Evolutionary conservation across 1,140 invertebrate genomes (phyloP), one percentile per base, ranked within the genome.

Genomic region (Drosophila ambigua): DNA sequence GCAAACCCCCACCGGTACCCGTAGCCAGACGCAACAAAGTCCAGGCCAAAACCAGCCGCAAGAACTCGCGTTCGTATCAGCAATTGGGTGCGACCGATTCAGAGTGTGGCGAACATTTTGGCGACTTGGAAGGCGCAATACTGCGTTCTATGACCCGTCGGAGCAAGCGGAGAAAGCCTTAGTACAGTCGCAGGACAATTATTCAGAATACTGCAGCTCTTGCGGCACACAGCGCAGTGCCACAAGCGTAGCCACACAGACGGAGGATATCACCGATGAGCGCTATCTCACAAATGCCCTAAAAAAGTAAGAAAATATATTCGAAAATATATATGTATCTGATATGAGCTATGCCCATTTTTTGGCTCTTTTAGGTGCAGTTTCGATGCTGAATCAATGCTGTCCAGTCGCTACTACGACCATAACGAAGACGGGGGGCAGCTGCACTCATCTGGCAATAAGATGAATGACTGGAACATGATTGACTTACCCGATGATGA

Each of bases 181-280:
- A 41, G 20, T 24, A 54, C 39, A 68, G 0, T 24, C 43, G 5
- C 8, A 16, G 4, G 35, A 39, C 11, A 31, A 3, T 31, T 9
- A 31, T 31, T 57, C 68, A 8, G 58, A 64, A n/a, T 79, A 84
- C 24, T 87, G 83, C 35, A 63, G 41, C 6, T 87, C 83, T 4
- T 87, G 83, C 23, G 76, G 71, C 53, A 73, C 46, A 7, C 63
- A 76, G 9, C 71, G 83, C 13, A 79, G 60, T 50, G 60, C 57
- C 39, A 83, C 64, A 9, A 88, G 61, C 53, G 77, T 79, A 39
- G 90, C 72, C 28, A 77, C 90, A 49, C 90, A 91, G 67, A 91
- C 90, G 2, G 90, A 91, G 28, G 90, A 91, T 46, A 91, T 91
- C 8, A 79, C 49, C 9, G 90, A 91, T 54, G 79, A 87, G 52